These are phyloP conservation scores for Gymnobelideus leadbeateri DNA, from an alignment of 2,113 vertebrate genomes.

Conservation along the genomic window DNA sequence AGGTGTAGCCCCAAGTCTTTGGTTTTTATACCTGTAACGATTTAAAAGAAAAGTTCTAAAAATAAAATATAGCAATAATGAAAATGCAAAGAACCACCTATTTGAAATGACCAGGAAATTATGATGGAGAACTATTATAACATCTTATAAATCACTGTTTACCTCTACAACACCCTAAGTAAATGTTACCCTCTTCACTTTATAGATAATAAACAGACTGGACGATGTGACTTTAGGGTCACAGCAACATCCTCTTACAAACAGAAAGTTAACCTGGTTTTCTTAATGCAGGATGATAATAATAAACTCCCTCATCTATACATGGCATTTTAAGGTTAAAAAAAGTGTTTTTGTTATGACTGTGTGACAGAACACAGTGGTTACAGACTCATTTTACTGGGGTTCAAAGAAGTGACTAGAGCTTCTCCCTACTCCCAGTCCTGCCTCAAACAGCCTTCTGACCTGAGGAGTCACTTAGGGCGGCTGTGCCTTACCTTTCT, in stretches of 20 bases:
- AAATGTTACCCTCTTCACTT: not conserved
- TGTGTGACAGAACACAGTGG: not conserved
- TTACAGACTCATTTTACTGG: not conserved
- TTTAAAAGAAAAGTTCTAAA: conserved; percentile 16
- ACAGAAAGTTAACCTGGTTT: not conserved
- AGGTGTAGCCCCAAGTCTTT: not conserved
- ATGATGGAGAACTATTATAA: not conserved
- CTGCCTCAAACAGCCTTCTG: not conserved
- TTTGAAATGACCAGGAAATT: conserved; percentile 4
- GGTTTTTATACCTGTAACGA: not conserved
- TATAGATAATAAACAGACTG: not conserved
- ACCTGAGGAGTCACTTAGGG: not conserved
- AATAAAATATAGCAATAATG: not conserved
- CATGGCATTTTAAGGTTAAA: not conserved
- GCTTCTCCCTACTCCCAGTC: not conserved
- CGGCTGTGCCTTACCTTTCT: not conserved
- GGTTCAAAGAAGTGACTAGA: not conserved
- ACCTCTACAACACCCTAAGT: not conserved
- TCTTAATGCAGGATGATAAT: not conserved
- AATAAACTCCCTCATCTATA: not conserved
- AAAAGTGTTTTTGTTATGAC: not conserved
- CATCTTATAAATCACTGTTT: not conserved
- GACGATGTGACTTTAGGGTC: not conserved
- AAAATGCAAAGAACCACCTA: not conserved
- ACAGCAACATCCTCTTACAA: not conserved